Evolutionary conservation across 2,797 vertebrate species (phyloP).

Genomic region (Diglossa cyanea): DNA sequence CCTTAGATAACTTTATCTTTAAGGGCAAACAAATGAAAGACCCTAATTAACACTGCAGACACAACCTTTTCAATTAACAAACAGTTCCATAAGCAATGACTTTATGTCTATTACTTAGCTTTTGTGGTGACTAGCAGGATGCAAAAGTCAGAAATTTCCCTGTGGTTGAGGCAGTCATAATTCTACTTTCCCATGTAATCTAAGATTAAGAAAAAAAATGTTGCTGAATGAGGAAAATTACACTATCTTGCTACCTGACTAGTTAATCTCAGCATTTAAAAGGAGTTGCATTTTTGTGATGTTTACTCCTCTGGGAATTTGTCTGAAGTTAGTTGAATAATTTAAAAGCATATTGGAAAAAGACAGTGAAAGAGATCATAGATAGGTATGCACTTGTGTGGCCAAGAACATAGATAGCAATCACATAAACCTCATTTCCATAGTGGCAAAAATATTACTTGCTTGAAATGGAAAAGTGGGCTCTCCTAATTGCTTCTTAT

Average conservation of each 20-base stretch:
- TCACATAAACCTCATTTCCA: neutral
- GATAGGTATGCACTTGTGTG: neutral
- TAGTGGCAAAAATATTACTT: neutral
- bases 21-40: neutral
- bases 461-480: neutral
- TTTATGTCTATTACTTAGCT: neutral
- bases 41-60: neutral
- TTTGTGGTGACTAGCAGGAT: neutral
- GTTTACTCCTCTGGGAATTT: neutral
- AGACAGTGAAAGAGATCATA: neutral
- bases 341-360: neutral
- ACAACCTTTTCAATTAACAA: neutral
- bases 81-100: neutral
- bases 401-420: neutral
- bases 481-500: neutral
- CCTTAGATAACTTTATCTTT: neutral
- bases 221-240: neutral
- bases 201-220: neutral
- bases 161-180: neutral
- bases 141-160: neutral
- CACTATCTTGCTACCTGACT: neutral
- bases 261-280: neutral
- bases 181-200: neutral
- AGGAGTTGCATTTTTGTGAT: neutral
- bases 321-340: neutral